Evolutionary conservation across 2,113 vertebrate species (phyloP).

Genomic region (Lampris megalopsis): DNA sequence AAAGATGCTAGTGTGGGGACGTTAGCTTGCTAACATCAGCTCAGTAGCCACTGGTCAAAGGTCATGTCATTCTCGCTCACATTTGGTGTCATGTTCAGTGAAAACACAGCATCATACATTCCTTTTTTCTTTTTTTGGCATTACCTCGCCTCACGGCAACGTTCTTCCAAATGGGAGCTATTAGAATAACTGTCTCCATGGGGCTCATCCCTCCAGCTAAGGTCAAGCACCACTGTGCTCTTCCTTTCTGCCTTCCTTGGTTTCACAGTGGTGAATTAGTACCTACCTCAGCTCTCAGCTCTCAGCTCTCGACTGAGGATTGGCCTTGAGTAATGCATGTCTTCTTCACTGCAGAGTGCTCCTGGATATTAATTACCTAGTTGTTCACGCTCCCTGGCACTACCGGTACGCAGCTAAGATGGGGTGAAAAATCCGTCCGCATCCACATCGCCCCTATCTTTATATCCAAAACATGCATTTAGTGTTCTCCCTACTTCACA

Average conservation of each 20-base stretch:
- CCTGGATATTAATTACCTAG: constrained; percentile 43
- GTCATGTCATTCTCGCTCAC: too few species aligned
- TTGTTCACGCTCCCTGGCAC: constrained; percentile 37
- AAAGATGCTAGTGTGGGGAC: too few species aligned
- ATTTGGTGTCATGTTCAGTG: too few species aligned
- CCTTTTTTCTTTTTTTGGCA: not conserved
- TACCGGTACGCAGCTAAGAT: constrained; percentile 18
- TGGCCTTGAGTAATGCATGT: constrained; percentile 18
- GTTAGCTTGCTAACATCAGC: too few species aligned
- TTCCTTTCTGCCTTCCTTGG: not conserved
- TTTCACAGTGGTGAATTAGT: too few species aligned
- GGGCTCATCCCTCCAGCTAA: constrained; percentile 8
- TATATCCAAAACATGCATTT: constrained; percentile 44
- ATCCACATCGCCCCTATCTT: constrained; percentile 28
- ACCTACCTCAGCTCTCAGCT: not conserved
- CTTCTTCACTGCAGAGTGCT: constrained; percentile 36
- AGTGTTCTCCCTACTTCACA: constrained; percentile 37
- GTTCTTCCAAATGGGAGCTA: constrained; percentile 33
- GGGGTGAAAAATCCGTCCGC: constrained; percentile 30
- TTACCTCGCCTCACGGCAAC: constrained; percentile 6
- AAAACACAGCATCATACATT: too few species aligned
- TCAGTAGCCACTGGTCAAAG: too few species aligned
- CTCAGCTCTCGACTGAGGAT: not conserved
- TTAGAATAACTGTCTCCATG: constrained; percentile 7
- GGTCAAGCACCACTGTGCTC: constrained; percentile 28